Evolutionary conservation across 2,113 vertebrate species (phyloP).

Genomic region (Enhydra lutris): DNA sequence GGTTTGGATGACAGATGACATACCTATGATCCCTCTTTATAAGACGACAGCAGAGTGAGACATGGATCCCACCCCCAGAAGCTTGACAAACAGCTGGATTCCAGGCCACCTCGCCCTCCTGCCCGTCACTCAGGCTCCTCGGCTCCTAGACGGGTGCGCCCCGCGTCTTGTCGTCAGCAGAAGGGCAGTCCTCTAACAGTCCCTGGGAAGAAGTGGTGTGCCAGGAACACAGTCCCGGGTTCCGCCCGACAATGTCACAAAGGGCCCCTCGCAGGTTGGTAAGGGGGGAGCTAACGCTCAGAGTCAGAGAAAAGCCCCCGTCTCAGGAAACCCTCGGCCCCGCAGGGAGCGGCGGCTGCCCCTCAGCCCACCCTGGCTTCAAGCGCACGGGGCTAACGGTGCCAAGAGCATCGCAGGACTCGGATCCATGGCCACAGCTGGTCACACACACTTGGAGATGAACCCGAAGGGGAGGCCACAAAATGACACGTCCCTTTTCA

Average conservation of each 20-base stretch:
- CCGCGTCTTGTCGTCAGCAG: not conserved
- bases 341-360: not conserved
- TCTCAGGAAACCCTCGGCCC: not conserved
- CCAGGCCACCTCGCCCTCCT: not conserved
- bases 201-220: no score
- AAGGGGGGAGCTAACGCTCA: not conserved
- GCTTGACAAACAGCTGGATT: accelerated
- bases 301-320: not conserved
- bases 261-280: not conserved
- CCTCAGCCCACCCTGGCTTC: no score
- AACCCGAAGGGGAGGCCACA: not conserved
- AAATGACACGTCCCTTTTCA: not conserved
- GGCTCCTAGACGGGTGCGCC: not conserved
- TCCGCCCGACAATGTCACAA: not conserved
- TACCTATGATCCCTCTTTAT: not conserved
- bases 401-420: not conserved
- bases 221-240: not conserved
- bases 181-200: not conserved
- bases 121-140: not conserved
- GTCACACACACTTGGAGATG: no score
- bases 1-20: not conserved
- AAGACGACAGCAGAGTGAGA: not conserved
- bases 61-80: not conserved
- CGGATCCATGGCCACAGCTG: not conserved
- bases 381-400: accelerated